These are phyloP conservation scores for Caranx melampygus DNA, from an alignment of 2,113 vertebrate species.

Conservation along the genomic window DNA sequence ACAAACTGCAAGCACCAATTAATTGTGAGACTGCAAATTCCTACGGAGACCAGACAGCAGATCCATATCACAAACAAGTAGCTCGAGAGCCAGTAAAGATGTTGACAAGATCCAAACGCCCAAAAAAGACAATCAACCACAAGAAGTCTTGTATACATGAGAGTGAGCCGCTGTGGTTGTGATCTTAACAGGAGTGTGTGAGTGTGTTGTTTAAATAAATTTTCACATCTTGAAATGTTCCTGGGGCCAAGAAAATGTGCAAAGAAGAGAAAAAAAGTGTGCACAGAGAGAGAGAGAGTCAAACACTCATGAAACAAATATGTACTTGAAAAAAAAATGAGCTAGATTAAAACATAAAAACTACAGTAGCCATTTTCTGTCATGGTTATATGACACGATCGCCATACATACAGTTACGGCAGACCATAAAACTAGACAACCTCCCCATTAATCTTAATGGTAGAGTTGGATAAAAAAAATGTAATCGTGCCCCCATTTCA, in stretches of 20 bases:
- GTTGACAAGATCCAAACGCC: not conserved
- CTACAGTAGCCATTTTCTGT: not conserved
- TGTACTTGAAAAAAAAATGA: not conserved
- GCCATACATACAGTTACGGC: not conserved
- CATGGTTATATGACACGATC: not conserved
- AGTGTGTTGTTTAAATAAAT: not conserved
- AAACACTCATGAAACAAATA: not conserved
- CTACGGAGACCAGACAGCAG: too few species aligned
- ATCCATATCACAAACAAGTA: not conserved
- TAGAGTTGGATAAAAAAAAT: not conserved
- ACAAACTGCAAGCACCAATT: not conserved
- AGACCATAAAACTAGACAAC: not conserved
- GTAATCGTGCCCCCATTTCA: not conserved
- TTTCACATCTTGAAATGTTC: not conserved
- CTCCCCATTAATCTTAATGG: not conserved
- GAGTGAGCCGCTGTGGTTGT: too few species aligned
- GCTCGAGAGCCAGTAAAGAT: not conserved
- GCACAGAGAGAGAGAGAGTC: not conserved
- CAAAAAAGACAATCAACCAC: not conserved
- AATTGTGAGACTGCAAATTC: not conserved
- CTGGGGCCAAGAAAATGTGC: not conserved
- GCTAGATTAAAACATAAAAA: not conserved
- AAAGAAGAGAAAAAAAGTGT: not conserved
- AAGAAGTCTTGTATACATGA: not conserved
- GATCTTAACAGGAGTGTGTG: not conserved